Percentiles rank a stretch among this genome's conserved stretches.
These are phyloP conservation scores for Paratrypauchen microcephalus DNA, from an alignment of 2,797 vertebrate species.

Conservation along the genomic window DNA sequence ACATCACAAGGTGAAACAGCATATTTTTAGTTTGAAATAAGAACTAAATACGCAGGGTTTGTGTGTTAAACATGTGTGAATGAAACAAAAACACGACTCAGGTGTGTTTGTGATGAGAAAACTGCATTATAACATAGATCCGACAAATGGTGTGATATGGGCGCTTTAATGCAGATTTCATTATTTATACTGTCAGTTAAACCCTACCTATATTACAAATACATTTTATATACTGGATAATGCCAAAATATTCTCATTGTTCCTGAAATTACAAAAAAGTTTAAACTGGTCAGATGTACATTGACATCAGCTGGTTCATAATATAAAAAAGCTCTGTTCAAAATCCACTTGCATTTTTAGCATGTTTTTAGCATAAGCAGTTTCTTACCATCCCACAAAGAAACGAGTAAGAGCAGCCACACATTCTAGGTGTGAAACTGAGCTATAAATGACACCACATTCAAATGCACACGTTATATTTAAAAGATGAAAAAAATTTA, in stretches of 20 bases:
- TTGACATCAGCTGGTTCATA: background rate
- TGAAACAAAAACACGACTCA: no score
- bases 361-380: no score
- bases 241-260: background rate
- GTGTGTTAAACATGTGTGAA: no score
- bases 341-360: background rate
- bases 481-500: background rate
- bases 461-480: background rate
- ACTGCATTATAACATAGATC: no score
- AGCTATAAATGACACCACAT: background rate
- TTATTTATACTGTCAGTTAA: background rate
- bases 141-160: no score
- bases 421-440: background rate
- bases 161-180: no score
- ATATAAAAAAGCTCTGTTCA: background rate
- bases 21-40: no score
- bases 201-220: background rate
- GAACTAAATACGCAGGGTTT: no score
- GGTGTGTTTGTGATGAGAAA: no score
- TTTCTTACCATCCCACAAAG: no score
- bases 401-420: background rate
- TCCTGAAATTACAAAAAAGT: background rate
- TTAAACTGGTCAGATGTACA: background rate
- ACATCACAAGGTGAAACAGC: no score
- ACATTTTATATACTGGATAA: background rate